Conservation (phyloP, 2,113 vertebrate species). For the Heptranchias perlo region DNA sequence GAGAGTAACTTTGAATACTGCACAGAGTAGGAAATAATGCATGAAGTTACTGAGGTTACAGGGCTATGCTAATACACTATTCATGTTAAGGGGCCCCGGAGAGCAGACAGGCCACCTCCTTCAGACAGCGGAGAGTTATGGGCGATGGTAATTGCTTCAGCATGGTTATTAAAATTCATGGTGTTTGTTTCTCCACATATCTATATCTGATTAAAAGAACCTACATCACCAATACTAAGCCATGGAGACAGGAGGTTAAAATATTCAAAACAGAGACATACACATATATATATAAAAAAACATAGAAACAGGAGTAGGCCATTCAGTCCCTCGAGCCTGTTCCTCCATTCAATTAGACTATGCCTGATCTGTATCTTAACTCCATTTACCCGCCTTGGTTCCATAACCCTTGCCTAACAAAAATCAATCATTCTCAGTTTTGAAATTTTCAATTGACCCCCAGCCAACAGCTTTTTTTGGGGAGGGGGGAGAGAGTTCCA, state of each 20-base stretch:
- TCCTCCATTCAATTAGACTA: not conserved
- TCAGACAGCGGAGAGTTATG: not conserved
- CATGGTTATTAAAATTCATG: too few species aligned
- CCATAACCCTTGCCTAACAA: too few species aligned
- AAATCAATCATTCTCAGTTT: too few species aligned
- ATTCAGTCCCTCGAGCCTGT: not conserved
- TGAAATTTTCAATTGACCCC: too few species aligned
- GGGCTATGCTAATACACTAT: not conserved
- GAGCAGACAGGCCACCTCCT: too few species aligned
- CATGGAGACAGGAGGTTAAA: not conserved
- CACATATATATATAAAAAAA: too few species aligned
- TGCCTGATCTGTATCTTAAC: too few species aligned
- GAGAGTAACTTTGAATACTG: not conserved
- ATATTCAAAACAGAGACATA: not conserved
- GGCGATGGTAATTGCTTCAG: not conserved
- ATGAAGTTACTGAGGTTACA: too few species aligned
- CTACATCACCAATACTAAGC: not conserved
- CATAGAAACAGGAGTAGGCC: not conserved
- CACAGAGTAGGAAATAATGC: not conserved
- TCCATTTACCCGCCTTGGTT: too few species aligned
- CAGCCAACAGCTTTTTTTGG: too few species aligned
- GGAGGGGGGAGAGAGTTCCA: too few species aligned
- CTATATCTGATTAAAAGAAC: not conserved
- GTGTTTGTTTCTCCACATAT: too few species aligned
- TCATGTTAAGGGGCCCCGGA: not conserved